Percentiles rank a stretch among this genome's conserved stretches.
These are phyloP conservation scores for Neoscelio sp. DNA, from an alignment of 2,888 invertebrate genomes.

Conservation along the genomic window DNA sequence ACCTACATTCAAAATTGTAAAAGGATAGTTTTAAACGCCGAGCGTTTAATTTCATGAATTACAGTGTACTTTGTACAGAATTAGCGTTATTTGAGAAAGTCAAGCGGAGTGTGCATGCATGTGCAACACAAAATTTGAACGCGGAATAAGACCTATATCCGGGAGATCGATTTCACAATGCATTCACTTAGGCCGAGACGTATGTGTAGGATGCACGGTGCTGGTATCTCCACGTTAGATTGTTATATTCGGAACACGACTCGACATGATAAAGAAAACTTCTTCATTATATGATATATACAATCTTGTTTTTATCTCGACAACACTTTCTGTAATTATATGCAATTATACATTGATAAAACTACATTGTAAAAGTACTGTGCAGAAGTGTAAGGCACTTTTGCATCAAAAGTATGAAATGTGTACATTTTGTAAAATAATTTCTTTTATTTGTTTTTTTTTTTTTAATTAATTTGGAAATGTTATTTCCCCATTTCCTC, in stretches of 20 bases:
- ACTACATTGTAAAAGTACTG: too few species aligned
- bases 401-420: too few species aligned
- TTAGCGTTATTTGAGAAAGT: conserved; percentile 50
- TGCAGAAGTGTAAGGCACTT: too few species aligned
- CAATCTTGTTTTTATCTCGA: background rate
- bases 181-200: conserved; percentile 50
- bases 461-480: too few species aligned
- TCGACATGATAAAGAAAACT: background rate
- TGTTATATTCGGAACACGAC: conserved; percentile 43
- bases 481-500: too few species aligned
- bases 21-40: too few species aligned
- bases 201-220: conserved; percentile 46
- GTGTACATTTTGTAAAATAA: too few species aligned
- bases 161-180: conserved; percentile 64
- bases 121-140: conserved; percentile 30
- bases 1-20: too few species aligned
- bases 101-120: conserved; percentile 13
- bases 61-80: conserved; percentile 32
- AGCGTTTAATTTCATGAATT: conserved; percentile 36
- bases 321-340: too few species aligned
- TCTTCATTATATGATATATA: conserved; percentile 1
- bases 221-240: conserved; percentile 31
- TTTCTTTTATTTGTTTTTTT: too few species aligned
- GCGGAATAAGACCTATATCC: conserved; percentile 57
- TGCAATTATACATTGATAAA: too few species aligned